Percentiles rank a stretch among this genome's conserved stretches.
Conservation (phyloP, 37 sponge, comb jelly and placozoan species). For the Agelas oroides region DNA sequence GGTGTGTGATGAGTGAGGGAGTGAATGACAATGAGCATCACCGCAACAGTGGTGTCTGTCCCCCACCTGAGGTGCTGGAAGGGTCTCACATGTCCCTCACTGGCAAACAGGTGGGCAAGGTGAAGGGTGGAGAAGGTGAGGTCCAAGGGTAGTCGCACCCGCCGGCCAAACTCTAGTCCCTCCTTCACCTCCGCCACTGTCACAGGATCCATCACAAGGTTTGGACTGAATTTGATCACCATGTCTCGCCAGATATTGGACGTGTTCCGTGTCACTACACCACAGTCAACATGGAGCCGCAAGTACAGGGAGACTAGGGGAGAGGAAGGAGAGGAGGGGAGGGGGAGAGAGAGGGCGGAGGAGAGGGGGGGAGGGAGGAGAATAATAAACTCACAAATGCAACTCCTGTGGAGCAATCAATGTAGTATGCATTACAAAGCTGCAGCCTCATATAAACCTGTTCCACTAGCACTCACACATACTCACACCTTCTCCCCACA, state of each 20-base stretch:
- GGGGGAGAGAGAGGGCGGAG: too few species aligned
- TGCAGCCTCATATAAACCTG: too few species aligned
- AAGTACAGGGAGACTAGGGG: not conserved
- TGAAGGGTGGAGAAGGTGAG: not conserved
- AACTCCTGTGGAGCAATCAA: too few species aligned
- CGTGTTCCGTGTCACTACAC: not conserved
- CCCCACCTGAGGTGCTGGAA: conserved; percentile 11
- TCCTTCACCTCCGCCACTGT: not conserved
- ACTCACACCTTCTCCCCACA: too few species aligned
- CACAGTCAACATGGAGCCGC: not conserved
- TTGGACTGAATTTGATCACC: not conserved
- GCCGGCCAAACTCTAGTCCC: conserved; percentile 27
- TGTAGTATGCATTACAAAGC: too few species aligned
- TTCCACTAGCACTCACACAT: too few species aligned
- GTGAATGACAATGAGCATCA: not conserved
- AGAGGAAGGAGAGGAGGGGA: conserved; percentile 7
- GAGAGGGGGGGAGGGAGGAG: not conserved
- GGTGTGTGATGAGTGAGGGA: not conserved
- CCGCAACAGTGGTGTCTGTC: too few species aligned
- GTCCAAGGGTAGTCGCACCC: conserved; percentile 15
- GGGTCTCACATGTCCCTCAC: not conserved
- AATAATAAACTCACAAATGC: not conserved
- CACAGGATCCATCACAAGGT: not conserved
- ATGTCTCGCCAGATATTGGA: not conserved
- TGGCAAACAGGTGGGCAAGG: conserved; percentile 25